Base-by-base conservation (phyloP, 1,140 invertebrate genomes). In the Conus betulinus region DNA sequence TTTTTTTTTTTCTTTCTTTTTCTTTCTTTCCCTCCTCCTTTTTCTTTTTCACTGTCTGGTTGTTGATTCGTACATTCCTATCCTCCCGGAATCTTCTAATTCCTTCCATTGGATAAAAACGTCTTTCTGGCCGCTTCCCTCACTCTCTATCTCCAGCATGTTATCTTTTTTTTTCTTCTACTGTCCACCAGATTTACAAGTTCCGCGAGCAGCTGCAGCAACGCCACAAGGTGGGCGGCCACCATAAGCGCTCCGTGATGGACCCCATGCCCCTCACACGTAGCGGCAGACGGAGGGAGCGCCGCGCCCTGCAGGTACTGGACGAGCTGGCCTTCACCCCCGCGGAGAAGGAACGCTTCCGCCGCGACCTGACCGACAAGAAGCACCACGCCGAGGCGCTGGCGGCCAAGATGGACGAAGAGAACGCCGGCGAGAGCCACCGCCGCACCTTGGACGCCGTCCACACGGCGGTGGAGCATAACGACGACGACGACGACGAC, bases 371-470 rank as follows among this genome's bases (percentile, higher is more conserved):
- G 25, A 76, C 60, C 25, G 55, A 51, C 17, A 60, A 88, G 82
- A 74, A 87, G 71, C 51, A 87, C 71, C 51, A 87, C 79, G 82
- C 82, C 17, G 89, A 90, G 25, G 88, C 88, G 20, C 79, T 87
- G 10, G 78, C 87, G 51, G 88, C 87, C 51, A 88, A 88, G 60
- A 55, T 85, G 15, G 88, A 88, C 57, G 87, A 90, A 39, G 83
- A 89, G n/a, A 67, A 89, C 67, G 79, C 81, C 81, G 53, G 52
- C 17, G 52, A 88, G 53, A 76, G 55, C 57, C 27, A 85, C 57
- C 67, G 60, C 25, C 52, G 39, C 23, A 88, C 63, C 23, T 13
- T 78, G 67, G 88, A 85, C 52, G n/a, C 83, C 53, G 71, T 83
- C 15, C 82, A 88, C 51, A 71, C 78, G 10, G 27, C 15, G 5